These are phyloP conservation scores for Engystomops pustulosus DNA, from an alignment of 2,113 vertebrate genomes.

Conservation along the genomic window DNA sequence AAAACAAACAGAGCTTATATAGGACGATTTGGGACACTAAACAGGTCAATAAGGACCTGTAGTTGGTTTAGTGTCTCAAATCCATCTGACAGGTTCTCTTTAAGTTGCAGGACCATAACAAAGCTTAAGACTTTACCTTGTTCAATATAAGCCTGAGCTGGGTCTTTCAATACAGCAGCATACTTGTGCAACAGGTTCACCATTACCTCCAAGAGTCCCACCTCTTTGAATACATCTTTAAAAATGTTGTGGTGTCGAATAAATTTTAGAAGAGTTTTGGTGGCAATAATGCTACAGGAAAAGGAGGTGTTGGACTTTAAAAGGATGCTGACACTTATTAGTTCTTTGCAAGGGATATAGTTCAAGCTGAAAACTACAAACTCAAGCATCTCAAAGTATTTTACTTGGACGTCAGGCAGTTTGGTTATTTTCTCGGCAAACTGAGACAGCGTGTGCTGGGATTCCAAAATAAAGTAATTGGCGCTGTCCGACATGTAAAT, in stretches of 20 bases:
- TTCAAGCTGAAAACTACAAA: slow-evolving; percentile 96
- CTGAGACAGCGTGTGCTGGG: slow-evolving; percentile 94
- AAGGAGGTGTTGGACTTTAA: slow-evolving; percentile 92
- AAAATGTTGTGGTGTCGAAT: slow-evolving; percentile 92
- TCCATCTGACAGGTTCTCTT: no score
- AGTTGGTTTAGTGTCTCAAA: no score
- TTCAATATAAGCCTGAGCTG: slow-evolving; percentile 81
- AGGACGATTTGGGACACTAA: no score
- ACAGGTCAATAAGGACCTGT: no score
- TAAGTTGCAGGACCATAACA: no score
- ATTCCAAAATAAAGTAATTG: slow-evolving; percentile 98
- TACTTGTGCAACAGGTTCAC: slow-evolving; percentile 98
- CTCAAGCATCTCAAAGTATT: slow-evolving; percentile 97
- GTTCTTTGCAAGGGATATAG: slow-evolving; percentile 98
- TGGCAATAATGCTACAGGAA: slow-evolving; percentile 90
- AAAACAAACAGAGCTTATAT: no score
- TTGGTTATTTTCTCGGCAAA: slow-evolving; percentile 92
- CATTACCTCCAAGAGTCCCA: slow-evolving; percentile 95
- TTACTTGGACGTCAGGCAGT: slow-evolving; percentile 89
- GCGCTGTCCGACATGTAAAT: slow-evolving; percentile 91
- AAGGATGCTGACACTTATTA: slow-evolving; percentile 96
- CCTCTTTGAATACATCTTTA: slow-evolving; percentile 96
- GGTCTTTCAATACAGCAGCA: slow-evolving; percentile 96
- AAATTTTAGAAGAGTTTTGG: slow-evolving; percentile 89
- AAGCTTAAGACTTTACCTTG: slow-evolving; percentile 78